These are phyloP conservation scores for Galemys pyrenaicus DNA, from an alignment of 2,113 vertebrate species.

Conservation along the genomic window DNA sequence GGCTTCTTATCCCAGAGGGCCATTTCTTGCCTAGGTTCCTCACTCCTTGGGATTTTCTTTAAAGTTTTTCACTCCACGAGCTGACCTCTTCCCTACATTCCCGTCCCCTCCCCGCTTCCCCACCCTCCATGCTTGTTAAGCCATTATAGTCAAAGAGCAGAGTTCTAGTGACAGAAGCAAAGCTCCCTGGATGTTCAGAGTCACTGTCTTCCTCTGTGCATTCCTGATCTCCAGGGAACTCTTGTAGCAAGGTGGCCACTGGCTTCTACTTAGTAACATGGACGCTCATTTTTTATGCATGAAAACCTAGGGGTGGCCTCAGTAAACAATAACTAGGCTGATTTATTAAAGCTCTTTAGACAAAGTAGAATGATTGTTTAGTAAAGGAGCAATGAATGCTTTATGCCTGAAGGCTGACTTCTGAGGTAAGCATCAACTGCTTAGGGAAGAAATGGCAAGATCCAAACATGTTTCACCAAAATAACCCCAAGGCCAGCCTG, in stretches of 20 bases:
- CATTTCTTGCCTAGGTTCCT: neutral
- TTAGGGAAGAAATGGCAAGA: conserved; percentile 52
- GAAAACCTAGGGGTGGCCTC: conserved; percentile 32
- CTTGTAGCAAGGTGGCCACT: neutral
- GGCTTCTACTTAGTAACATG: neutral
- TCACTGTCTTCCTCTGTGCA: neutral
- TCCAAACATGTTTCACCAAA: conserved; percentile 70
- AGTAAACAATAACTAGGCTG: neutral
- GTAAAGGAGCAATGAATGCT: conserved; percentile 63
- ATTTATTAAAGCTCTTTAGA: conserved; percentile 22
- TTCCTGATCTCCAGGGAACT: neutral
- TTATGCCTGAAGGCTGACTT: conserved; percentile 63
- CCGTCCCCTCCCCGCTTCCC: too few relatives aligned
- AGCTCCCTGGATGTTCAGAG: neutral
- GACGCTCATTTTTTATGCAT: conserved; percentile 24
- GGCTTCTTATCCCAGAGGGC: neutral
- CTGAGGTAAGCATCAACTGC: conserved; percentile 58
- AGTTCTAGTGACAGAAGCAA: neutral
- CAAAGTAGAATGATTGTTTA: conserved; percentile 53
- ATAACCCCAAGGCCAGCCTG: conserved; percentile 74
- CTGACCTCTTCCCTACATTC: neutral
- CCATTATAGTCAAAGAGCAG: neutral
- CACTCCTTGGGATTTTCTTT: conserved; percentile 13
- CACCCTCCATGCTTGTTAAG: neutral
- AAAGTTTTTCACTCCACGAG: neutral